Conservation (phyloP, 2,888 invertebrate genomes). For the Leptura quadrifasciata region DNA sequence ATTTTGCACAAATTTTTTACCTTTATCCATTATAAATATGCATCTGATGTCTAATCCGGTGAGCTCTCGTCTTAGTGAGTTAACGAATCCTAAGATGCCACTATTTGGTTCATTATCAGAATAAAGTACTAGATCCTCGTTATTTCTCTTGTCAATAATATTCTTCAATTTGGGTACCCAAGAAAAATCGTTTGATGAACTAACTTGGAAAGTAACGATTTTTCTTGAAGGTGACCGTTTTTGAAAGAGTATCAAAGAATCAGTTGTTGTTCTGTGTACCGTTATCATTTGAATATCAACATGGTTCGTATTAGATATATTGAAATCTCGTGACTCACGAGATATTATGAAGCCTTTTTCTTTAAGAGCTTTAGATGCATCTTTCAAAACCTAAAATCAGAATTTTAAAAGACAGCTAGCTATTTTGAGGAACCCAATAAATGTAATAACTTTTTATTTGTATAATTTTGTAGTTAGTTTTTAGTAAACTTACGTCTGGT, state of each 20-base stretch:
- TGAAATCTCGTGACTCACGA: conserved; percentile 75
- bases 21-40: conserved; percentile 77
- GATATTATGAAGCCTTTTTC: conserved; percentile 80
- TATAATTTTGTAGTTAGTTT: no score
- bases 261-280: conserved; percentile 46
- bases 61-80: conserved; percentile 81
- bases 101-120: conserved; percentile 81
- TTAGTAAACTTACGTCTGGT: background rate
- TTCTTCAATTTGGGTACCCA: conserved; percentile 76
- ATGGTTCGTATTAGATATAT: background rate
- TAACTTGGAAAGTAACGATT: conserved; percentile 63
- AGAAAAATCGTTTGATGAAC: conserved; percentile 34
- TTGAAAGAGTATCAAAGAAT: conserved; percentile 48
- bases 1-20: conserved; percentile 79
- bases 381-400: conserved; percentile 51
- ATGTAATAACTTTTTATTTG: no score
- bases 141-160: conserved; percentile 69
- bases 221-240: conserved; percentile 5
- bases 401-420: background rate
- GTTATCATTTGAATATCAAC: conserved; percentile 33
- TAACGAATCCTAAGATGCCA: conserved; percentile 87
- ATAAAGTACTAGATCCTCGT: conserved; percentile 77
- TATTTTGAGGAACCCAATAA: no score
- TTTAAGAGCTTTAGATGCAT: conserved; percentile 59
- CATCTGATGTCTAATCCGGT: conserved; percentile 72